phyloP scores from a whole-genome alignment of 2,797 vertebrate genomes.

The Dendrocincla tyrannina region DNA sequence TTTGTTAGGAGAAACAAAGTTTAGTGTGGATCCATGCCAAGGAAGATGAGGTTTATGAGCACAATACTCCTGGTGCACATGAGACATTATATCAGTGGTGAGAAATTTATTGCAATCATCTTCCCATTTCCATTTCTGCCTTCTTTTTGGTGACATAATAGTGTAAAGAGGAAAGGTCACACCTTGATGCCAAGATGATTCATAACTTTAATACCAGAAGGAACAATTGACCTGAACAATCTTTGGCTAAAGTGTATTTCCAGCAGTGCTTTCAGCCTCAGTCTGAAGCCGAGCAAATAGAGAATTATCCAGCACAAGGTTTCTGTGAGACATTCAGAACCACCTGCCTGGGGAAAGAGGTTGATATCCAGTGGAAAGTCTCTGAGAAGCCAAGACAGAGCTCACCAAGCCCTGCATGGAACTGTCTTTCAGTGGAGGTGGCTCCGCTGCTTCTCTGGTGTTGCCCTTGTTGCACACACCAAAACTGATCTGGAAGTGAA shows the following conservation, averaged over 20 bases:
- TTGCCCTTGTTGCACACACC: fast-evolving
- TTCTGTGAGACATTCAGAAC: not conserved
- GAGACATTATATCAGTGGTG: constrained; percentile 62
- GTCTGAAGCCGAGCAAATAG: not conserved
- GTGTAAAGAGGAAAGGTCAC: constrained; percentile 52
- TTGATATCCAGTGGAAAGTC: not conserved
- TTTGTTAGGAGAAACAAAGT: constrained; percentile 19
- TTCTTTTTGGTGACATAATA: constrained; percentile 63
- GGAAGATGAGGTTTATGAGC: constrained; percentile 41
- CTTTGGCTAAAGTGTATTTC: constrained; percentile 39
- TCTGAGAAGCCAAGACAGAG: not conserved
- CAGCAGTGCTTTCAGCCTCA: constrained; percentile 13
- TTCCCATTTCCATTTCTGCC: constrained; percentile 64
- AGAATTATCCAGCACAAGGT: not conserved
- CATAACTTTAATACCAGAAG: constrained; percentile 67
- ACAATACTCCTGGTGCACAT: not conserved
- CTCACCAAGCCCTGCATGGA: not conserved
- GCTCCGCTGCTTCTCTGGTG: not conserved
- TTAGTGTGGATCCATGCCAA: constrained; percentile 16
- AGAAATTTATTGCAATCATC: constrained; percentile 65
- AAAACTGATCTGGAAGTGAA: not conserved
- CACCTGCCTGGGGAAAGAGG: not conserved
- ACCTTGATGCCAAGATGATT: constrained; percentile 70
- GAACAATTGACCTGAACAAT: constrained; percentile 62
- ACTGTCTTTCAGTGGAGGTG: not conserved